Percentiles rank a stretch among this genome's conserved stretches.
These are phyloP conservation scores for Archips crataeganus DNA, from an alignment of 2,888 invertebrate genomes.

Conservation along the genomic window DNA sequence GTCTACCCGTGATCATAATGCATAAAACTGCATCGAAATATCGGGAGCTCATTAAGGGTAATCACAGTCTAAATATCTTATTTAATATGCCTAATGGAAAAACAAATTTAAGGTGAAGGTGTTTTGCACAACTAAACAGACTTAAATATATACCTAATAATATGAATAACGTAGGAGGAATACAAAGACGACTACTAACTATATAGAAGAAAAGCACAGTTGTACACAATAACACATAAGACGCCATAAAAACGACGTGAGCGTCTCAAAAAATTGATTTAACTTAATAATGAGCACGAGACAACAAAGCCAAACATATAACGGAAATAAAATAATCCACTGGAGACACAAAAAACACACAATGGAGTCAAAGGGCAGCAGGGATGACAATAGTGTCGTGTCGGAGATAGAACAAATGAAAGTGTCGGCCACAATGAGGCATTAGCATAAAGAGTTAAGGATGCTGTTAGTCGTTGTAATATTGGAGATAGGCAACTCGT, in stretches of 20 bases:
- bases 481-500: slow-evolving; percentile 16
- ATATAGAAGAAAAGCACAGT: neutral
- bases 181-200: neutral
- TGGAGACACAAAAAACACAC: slow-evolving; percentile 81
- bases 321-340: slow-evolving; percentile 84
- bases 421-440: slow-evolving; percentile 75
- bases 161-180: too few relatives aligned
- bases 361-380: slow-evolving; percentile 83
- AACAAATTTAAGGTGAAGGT: neutral
- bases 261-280: slow-evolving; percentile 41
- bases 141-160: neutral
- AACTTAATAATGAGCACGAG: slow-evolving; percentile 65
- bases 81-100: neutral
- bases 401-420: slow-evolving; percentile 79
- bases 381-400: slow-evolving; percentile 73
- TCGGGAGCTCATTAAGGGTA: too few relatives aligned
- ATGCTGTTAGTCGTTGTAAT: slow-evolving; percentile 57
- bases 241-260: slow-evolving; percentile 26
- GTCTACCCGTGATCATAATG: too few relatives aligned
- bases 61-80: too few relatives aligned
- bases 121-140: neutral
- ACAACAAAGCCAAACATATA: slow-evolving; percentile 74
- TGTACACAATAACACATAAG: slow-evolving; percentile 3
- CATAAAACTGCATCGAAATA: too few relatives aligned
- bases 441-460: slow-evolving; percentile 78